Evolutionary conservation across 2,113 vertebrate genomes (phyloP), one percentile per base, ranked within the genome.

Genomic region (Pseudopipra pipra): DNA sequence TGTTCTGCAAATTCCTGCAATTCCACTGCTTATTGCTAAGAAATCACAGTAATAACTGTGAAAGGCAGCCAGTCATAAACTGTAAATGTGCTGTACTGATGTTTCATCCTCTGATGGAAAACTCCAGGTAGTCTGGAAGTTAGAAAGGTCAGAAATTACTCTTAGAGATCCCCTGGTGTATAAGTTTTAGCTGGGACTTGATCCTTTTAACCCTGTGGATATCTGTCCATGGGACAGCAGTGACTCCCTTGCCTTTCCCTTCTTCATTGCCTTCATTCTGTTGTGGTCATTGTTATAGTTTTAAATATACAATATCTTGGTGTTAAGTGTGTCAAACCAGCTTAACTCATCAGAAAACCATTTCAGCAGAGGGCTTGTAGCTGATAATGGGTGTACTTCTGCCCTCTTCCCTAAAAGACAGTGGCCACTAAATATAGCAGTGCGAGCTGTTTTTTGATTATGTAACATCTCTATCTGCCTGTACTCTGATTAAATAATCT

Each of bases 401-500:
- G 80, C 87, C 92, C 88, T 95, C 84, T 67, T 82, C 58, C 6
- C 66, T 78, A 51, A 37, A 80, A 93, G 56, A 51, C 77, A 15
- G 61, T 35, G 85, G 12, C 80, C 93, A 89, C 94, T 78, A 92
- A 95, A 91, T 95, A 90, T 54, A 96, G 96, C 89, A 39, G 51
- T 55, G 68, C 0, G 12, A 78, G 78, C 92, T 93, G 23, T 58
- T 84, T 70, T 39, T 39, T 84, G 83, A 72, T 96, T 93, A 93
- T 80, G 70, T 93, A 95, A 96, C 83, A 52, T 84, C 93, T 96
- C 85, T 95, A 10, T 91, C 84, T 88, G 55, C 63, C 96, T 78
- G 66, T 59, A 59, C 76, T 73, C 82, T 94, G 93, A 95, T 92
- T 94, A 95, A 97, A 86, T 90, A 95, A 96, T 96, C 96, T 95